Evolutionary conservation across 2,797 vertebrate species (phyloP).

Genomic region (Malurus splendens): DNA sequence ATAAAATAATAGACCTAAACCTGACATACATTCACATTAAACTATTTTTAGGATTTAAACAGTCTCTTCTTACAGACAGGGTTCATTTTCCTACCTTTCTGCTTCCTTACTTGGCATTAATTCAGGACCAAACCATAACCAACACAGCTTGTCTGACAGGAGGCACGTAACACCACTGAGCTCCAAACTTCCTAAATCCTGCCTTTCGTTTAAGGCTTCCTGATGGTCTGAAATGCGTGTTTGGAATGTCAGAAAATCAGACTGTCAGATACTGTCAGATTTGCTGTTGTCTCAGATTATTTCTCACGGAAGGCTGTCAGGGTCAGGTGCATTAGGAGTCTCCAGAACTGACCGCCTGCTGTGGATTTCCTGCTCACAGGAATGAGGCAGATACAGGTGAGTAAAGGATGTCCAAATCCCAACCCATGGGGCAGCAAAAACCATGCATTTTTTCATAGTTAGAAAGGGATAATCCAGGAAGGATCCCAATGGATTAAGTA

Average conservation of each 20-base stretch:
- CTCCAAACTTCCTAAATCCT: background rate
- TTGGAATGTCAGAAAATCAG: background rate
- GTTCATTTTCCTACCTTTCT: background rate
- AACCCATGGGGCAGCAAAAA: background rate
- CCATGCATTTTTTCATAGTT: background rate
- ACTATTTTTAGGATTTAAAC: background rate
- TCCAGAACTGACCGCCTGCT: background rate
- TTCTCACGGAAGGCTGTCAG: background rate
- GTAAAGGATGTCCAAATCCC: background rate
- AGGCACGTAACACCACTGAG: background rate
- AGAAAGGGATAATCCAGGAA: background rate
- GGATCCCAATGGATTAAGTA: background rate
- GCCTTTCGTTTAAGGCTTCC: background rate
- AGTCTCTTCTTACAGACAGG: background rate
- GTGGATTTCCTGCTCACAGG: background rate
- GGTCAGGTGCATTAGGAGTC: background rate
- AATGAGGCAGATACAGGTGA: fast-evolving
- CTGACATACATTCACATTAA: background rate
- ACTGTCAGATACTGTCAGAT: background rate
- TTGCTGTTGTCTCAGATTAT: background rate
- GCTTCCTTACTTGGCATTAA: background rate
- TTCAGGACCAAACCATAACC: background rate
- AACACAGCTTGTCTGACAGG: background rate
- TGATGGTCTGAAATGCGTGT: background rate
- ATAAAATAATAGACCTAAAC: background rate